Percentiles rank a stretch among this genome's conserved stretches.
These are phyloP conservation scores for Austrolebias charrua DNA, from an alignment of 2,797 vertebrate genomes.

Conservation along the genomic window DNA sequence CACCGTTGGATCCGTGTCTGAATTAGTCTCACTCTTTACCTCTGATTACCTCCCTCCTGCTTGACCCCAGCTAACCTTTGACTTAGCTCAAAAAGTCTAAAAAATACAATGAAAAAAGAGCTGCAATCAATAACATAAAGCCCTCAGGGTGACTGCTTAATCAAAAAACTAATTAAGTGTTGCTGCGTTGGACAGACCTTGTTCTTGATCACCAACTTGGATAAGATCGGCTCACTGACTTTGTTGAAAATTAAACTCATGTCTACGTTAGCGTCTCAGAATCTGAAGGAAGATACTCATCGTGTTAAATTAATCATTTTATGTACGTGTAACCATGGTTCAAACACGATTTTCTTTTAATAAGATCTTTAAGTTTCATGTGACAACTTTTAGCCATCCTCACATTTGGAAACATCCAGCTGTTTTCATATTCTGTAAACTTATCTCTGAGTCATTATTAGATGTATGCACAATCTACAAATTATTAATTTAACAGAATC, in stretches of 20 bases:
- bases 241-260: no score
- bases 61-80: not conserved
- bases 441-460: not conserved
- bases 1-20: not conserved
- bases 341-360: not conserved
- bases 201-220: not conserved
- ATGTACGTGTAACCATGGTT: not conserved
- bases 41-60: not conserved
- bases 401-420: not conserved
- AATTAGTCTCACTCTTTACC: not conserved
- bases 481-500: not conserved
- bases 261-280: no score
- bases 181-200: not conserved
- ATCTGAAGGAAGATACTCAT: no score
- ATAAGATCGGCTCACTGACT: no score
- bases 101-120: not conserved
- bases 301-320: no score
- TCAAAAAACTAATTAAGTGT: not conserved
- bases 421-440: not conserved
- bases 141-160: not conserved
- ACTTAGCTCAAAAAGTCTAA: not conserved
- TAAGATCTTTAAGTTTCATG: slow-evolving; percentile 10
- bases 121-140: not conserved
- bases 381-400: slow-evolving; percentile 8
- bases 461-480: not conserved